Evolutionary conservation across 2,888 invertebrate species (phyloP), one percentile per base, ranked within the genome.

Genomic region (Cactoblastis cactorum): DNA sequence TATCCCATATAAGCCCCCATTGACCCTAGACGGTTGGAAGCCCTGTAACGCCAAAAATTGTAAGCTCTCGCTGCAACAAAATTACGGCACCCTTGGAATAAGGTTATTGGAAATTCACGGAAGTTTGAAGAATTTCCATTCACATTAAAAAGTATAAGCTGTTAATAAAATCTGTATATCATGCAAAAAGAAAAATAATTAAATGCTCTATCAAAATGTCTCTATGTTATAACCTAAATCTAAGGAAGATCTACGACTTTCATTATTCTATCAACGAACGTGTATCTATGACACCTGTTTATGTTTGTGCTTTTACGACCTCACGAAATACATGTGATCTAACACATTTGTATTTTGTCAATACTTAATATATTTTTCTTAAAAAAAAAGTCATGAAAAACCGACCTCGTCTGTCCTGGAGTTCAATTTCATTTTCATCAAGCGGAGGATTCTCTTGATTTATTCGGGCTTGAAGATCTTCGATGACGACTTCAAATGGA

Each of bases 401-500:
- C 88, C 77, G 77, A 94, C 94, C 94, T 91, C 92, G 88, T 70
- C 94, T 89, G 62, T 95, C 93, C 63, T 93, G 92, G 46, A 95
- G 90, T 63, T 92, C 92, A 37, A 91, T 73, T 69, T 94, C 94
- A 51, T 93, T 92, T 66, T 93, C 91, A 52, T 92, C 92, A 12
- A 92, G 81, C 2, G 92, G 91, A 41, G 95, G 95, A 80, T 96
- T 96, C 83, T 96, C 96, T 56, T 92, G 92, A 61, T 96, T 92
- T 55, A 96, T 96, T 45, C 94, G 93, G 65, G 90, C 90, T 77
- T 96, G 96, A 47, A 97, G 77, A 80, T 97, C 94, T 46, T 94
- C 91, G 64, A 96, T 95, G 39, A 95, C 80, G n/a, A 96, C 86
- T 48, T 93, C 91, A 70, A 91, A 95, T 17, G 91, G 75, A 51